A percentile compares a stretch with the other conserved stretches of the same genome.
Conservation (phyloP, 1,140 invertebrate species). For the Hylaeus anthracinus region DNA sequence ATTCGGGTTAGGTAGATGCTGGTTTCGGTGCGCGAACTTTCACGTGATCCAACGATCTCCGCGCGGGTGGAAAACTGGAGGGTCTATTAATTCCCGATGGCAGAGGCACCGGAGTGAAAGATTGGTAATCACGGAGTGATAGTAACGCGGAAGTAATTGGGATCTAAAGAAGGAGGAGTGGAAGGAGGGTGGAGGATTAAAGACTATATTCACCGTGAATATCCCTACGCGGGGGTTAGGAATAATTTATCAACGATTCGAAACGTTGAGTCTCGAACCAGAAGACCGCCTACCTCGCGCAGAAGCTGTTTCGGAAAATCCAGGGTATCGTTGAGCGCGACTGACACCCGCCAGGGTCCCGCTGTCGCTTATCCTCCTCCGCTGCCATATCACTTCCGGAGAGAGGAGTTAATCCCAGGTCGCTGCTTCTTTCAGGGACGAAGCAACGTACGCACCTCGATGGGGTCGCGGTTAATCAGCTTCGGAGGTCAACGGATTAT, state of each 20-base stretch:
- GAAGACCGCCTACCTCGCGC: background rate
- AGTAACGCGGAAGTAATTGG: background rate
- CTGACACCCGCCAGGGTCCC: background rate
- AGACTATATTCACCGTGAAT: background rate
- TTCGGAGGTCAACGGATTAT: conserved; percentile 6
- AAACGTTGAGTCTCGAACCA: background rate
- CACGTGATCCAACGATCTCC: background rate
- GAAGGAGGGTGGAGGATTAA: background rate
- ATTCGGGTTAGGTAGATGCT: background rate
- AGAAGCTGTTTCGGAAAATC: conserved; percentile 13
- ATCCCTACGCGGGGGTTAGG: background rate
- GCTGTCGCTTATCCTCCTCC: background rate
- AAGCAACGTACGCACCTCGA: background rate
- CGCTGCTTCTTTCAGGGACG: conserved; percentile 7
- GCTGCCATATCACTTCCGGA: background rate
- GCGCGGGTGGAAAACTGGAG: background rate
- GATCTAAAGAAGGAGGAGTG: background rate
- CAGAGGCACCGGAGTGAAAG: background rate
- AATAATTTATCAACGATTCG: conserved; percentile 27
- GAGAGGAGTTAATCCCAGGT: background rate
- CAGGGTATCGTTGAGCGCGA: conserved; percentile 3
- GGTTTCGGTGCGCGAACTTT: background rate
- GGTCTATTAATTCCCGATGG: background rate
- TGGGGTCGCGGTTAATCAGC: conserved; percentile 11
- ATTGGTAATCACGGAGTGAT: background rate